phyloP scores from a whole-genome alignment of 2,888 invertebrate species.

The Limnephilus auricula region DNA sequence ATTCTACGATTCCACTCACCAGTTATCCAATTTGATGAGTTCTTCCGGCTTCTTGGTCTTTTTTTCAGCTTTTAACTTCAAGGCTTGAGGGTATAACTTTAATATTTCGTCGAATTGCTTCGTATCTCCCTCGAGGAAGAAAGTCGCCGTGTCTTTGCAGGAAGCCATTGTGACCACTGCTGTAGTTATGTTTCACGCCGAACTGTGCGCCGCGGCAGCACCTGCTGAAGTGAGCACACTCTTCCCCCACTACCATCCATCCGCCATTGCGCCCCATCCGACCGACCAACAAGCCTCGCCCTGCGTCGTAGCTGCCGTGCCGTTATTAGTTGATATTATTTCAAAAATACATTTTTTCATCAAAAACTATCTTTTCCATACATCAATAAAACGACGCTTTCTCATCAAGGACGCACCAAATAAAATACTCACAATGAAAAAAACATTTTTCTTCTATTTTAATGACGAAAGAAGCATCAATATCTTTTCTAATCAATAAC shows the following conservation, averaged over 20 bases:
- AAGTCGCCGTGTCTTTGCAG: conserved; percentile 94
- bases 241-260: conserved; percentile 53
- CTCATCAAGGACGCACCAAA: not conserved
- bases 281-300: conserved; percentile 12
- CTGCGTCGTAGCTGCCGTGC: not conserved
- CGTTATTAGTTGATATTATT: conserved; percentile 21
- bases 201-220: conserved; percentile 80
- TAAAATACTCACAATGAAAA: not conserved
- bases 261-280: conserved; percentile 33
- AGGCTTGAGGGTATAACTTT: conserved; percentile 93
- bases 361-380: not conserved
- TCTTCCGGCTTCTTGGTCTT: conserved; percentile 96
- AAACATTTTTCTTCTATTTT: not conserved
- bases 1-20: conserved; percentile 85
- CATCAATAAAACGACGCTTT: not conserved
- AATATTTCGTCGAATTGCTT: conserved; percentile 92
- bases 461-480: not conserved
- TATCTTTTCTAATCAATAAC: not conserved
- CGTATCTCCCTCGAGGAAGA: conserved; percentile 94
- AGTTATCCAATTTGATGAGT: conserved; percentile 95
- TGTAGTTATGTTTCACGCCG: conserved; percentile 79
- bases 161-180: conserved; percentile 86
- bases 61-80: conserved; percentile 92
- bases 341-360: not conserved
- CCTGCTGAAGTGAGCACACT: conserved; percentile 71